Evolutionary conservation across 2,113 vertebrate species (phyloP), one percentile per base, ranked within the genome.

Genomic region (Scomber scombrus): DNA sequence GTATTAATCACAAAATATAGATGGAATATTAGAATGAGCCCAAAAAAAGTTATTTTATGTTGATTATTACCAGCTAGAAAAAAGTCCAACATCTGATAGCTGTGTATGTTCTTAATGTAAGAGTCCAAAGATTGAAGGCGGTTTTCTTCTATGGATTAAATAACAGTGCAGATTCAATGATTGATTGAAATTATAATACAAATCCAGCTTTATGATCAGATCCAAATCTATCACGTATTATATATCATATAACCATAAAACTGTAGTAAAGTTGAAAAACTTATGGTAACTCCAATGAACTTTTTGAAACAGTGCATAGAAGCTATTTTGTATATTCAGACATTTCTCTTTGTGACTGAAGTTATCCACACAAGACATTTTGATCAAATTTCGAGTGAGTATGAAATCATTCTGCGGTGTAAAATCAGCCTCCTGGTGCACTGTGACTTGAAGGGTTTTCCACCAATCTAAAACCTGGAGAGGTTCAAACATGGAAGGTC

Each of bases 391-490:
- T 85, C 68, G 45, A 54, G 47, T 55, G 56, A 85, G 87, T 72
- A 88, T 89, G 71, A 86, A 87, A 85, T 87, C 72, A 73, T 85
- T 75, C 70, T 65, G 73, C 11, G 2, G 82, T 13, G n/a, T 85
- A 54, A 84, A 87, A 88, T 86, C 83, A 84, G 75, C 72, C 78
- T 70, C 78, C 83, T 55, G 81, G 66, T n/a, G 66, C 2, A 15
- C 74, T 90, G 89, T 92, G 90, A 89, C 88, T 89, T 16, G 11
- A 70, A 88, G 76, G 77, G 85, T 85, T 82, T 89, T 89, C 81
- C 83, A 81, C 85, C 90, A 90, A 90, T 92, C 85, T 87, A 86
- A 84, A 88, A n/a, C 23, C 75, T 79, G 58, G 76, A 90, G 88
- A 86, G 90, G 88, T 86, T 91, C 86, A 90, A 82, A 87, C 78